Evolutionary conservation across 2,888 invertebrate genomes (phyloP), one percentile per base, ranked within the genome.

Genomic region (Melieria picta): DNA sequence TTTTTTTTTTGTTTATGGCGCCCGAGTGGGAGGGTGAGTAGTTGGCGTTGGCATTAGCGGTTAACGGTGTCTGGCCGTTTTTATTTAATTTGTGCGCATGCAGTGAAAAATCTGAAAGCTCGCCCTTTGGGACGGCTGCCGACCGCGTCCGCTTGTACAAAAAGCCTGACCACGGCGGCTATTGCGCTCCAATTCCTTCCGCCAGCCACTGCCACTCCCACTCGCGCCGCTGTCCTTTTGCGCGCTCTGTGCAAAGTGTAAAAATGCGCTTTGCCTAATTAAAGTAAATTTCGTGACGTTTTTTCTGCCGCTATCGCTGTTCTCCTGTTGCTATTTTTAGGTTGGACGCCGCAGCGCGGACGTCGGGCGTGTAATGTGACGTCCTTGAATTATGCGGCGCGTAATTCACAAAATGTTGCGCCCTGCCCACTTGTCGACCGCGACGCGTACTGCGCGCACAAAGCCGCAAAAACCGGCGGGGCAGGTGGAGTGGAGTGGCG

Each of bases 21-120:
- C 42, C 16, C 16, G 5, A 52, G 58, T 13, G 16, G n/a, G 30
- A 3, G 58, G 10, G 58, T 58, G n/a, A 10, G 16, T 58, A 16
- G 50, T 50, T 50, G 50, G 52, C 5, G 52, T 52, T 13, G 5
- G 52, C 7, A 11, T 7, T 13, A 52, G 13, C 13, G 6, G 11
- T 52, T 52, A n/a, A n/a, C 13, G 11, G 5, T 52, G 11, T 6
- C 52, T n/a, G 9, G 16, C 30, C 10, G n/a, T 66, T 67, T 67
- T 68, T 68, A 60, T 82, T 83, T 82, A 82, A 83, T 83, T 83
- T 82, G 81, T 76, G 77, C 77, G 74, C 78, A 81, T 81, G 81
- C 82, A 82, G 78, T 76, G 78, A 73, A 77, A 66, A 45, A 16
- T 30, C 43, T 42, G 7, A 30, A 7, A 5, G 5, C 52, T 7